A percentile compares a stretch with the other conserved stretches of the same genome.
Conservation (phyloP, 2,888 invertebrate genomes). For the Drosophila paranaensis region DNA sequence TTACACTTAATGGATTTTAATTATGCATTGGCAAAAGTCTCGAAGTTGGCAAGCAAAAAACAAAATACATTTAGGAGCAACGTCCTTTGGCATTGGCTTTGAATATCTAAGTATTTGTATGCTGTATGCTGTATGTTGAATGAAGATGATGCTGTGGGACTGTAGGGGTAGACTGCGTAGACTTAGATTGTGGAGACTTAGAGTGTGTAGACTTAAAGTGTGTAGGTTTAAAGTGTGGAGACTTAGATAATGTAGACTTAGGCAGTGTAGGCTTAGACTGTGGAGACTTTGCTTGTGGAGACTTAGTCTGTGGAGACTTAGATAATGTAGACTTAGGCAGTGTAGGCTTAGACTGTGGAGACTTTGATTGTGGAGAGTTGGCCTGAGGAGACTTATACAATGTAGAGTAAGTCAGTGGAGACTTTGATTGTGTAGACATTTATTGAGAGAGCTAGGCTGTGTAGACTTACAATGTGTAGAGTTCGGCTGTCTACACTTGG, state of each 20-base stretch:
- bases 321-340: neutral
- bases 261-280: neutral
- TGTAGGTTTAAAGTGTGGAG: neutral
- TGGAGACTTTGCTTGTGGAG: neutral
- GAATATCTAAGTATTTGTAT: conserved; percentile 63
- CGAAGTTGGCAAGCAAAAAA: conserved; percentile 55
- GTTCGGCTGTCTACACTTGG: neutral
- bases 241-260: neutral
- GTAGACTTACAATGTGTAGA: neutral
- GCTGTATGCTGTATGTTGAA: neutral
- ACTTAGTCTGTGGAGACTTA: neutral
- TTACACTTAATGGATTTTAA: conserved; percentile 79
- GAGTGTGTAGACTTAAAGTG: neutral
- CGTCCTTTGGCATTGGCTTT: conserved; percentile 38
- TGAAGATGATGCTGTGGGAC: neutral
- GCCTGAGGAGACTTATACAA: too few species aligned
- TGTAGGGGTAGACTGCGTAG: neutral
- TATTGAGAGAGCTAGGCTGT: neutral
- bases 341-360: neutral
- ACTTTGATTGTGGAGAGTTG: neutral
- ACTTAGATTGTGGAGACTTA: neutral
- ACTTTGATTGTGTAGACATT: too few species aligned
- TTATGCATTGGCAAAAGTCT: conserved; percentile 67
- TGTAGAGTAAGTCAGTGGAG: too few species aligned
- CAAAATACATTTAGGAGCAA: conserved; percentile 15